Evolutionary conservation across 1,140 invertebrate genomes (phyloP), one percentile per base, ranked within the genome.

Genomic region (Elymnias hypermnestra): DNA sequence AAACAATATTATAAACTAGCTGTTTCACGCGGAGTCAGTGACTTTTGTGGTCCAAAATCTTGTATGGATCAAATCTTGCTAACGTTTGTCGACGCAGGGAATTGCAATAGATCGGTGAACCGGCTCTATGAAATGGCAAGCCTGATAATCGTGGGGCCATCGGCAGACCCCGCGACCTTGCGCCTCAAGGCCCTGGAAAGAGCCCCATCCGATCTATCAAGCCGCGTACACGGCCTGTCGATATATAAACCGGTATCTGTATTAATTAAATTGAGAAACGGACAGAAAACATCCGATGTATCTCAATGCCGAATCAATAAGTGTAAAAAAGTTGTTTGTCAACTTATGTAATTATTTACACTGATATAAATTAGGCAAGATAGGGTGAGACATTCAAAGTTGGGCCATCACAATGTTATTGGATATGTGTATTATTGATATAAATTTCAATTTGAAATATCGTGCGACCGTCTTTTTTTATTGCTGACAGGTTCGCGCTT

Each of bases 151-250:
- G 29, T 6, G 29, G 29, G 29, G 29, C 29, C 29, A 33, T 33
- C 14, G 29, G n/a, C 29, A 33, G 29, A 33, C 29, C 29, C 29
- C 29, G 29, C 29, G 29, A 33, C 29, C 29, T 33, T 33, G 29
- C 29, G 29, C 29, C 29, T 33, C 29, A 33, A 33, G 29, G 29
- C 29, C 29, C 29, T 33, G 29, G 29, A 33, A 33, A 33, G 29
- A 33, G 14, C 13, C 29, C 4, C 12, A 14, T 9, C 10, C 29
- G 2, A 5, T 13, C 10, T 9, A 4, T 1, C 9, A 2, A 12
- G 19, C 6, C n/a, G 4, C 12, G n/a, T 5, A 9, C 26, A 29
- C 5, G 26, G 10, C 10, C 1, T 12, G 2, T 21, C 19, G 3
- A 21, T 21, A 21, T 21, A 29, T 2, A 29, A 29, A 29, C 26